These are phyloP conservation scores for Agrypnia vestita DNA, from an alignment of 1,140 invertebrate genomes.

Conservation along the genomic window DNA sequence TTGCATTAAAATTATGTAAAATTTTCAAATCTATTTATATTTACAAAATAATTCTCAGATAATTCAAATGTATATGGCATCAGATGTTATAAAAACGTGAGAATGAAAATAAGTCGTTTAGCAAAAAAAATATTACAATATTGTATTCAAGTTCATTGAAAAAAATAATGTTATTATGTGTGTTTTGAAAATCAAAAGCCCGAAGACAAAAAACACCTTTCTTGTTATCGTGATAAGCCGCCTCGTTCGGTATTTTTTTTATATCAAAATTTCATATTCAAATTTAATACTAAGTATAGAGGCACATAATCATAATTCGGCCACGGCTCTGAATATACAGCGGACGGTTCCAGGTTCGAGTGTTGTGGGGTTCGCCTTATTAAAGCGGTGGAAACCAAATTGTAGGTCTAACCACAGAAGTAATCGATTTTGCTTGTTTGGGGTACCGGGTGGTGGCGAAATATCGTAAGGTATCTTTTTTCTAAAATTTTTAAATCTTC, in stretches of 20 bases:
- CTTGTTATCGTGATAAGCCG: neutral
- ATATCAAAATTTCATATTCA: slow-evolving; percentile 25
- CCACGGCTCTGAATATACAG: slow-evolving; percentile 25
- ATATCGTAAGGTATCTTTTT: neutral
- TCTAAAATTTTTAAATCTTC: too few species aligned
- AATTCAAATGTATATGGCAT: too few species aligned
- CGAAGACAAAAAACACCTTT: neutral
- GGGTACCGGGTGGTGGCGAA: slow-evolving; percentile 25
- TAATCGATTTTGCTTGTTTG: slow-evolving; percentile 60
- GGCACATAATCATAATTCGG: slow-evolving; percentile 34
- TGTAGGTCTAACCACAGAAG: slow-evolving; percentile 59
- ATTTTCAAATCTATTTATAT: too few species aligned
- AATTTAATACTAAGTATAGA: slow-evolving; percentile 38
- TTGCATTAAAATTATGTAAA: too few species aligned
- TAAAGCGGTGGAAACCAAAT: slow-evolving; percentile 47
- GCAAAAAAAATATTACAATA: too few species aligned
- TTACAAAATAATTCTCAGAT: too few species aligned
- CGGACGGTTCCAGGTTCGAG: slow-evolving; percentile 43
- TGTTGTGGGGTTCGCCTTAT: slow-evolving; percentile 32
- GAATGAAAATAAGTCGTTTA: too few species aligned
- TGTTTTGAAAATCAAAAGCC: too few species aligned
- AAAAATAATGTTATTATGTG: too few species aligned
- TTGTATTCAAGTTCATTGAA: too few species aligned
- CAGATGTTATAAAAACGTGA: too few species aligned
- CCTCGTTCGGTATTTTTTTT: slow-evolving; percentile 18